Base-by-base conservation (phyloP, 2,797 vertebrate genomes). In the Podarcis lilfordi region DNA sequence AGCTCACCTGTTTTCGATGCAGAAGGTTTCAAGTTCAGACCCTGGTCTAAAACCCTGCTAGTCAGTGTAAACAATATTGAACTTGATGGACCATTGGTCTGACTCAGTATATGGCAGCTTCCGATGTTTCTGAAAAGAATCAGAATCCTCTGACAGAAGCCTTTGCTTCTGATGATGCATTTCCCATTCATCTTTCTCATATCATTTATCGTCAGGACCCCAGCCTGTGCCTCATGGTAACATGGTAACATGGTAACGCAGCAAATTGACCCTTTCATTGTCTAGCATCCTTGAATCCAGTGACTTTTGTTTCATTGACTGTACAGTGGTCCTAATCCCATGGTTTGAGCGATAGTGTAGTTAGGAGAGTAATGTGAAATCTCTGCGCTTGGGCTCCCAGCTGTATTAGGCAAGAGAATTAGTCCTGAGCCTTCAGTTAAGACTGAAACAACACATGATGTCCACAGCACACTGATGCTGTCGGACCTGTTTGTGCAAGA, bases 241-340 rank as follows among this genome's bases (percentile, higher is more conserved):
- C 71, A 19, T n/a, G n/a, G n/a, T n/a, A n/a, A n/a, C n/a, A n/a
- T n/a, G n/a, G n/a, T n/a, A n/a, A n/a, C 0, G 0, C 66, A 6
- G 0, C 76, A 92, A 91, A 94, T 21, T 90, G 92, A 93, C 91
- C 92, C 64, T 90, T 86, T 86, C 91, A 90, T 91, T 92, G 91
- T 64, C 40, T 29, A 29, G 7, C 87, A 85, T 89, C 92, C 21
- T 92, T 23, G 74, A 95, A 90, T 55, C 74, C 5, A 85, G 91
- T 84, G 93, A 88, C 91, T 75, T 75, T 86, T 74, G 1, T 27
- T 74, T 59, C 85, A 25, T 29, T 21, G 89, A 2, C 87, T 82
- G 92, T 0, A 78, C 90, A 71, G 89, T 6, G 0, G 35, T 86
- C 94, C 23, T 81, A 79, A 92, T 94, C 91, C 92, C 43, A 85